Conservation (phyloP, 2,797 vertebrate species). For the Aplochiton taeniatus region DNA sequence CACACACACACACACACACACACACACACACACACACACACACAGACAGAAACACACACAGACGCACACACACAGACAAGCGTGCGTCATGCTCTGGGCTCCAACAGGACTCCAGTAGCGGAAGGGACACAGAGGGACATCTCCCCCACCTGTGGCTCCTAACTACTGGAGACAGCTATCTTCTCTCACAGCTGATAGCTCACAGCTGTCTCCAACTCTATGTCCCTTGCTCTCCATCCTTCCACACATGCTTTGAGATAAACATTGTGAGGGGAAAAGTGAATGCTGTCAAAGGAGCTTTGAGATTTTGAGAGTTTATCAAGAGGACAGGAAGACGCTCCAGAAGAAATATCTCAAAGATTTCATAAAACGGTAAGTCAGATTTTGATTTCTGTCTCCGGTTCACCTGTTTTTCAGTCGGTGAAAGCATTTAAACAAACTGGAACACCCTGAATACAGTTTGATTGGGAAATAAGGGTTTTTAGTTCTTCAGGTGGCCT, state of each 20-base stretch:
- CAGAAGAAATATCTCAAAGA: too few relatives aligned
- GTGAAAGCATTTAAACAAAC: too few relatives aligned
- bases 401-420: too few relatives aligned
- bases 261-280: background rate
- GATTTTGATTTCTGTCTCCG: too few relatives aligned
- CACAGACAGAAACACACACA: background rate
- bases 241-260: background rate
- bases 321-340: too few relatives aligned
- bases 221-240: background rate
- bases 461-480: too few relatives aligned
- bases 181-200: conserved; percentile 44
- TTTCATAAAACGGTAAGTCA: too few relatives aligned
- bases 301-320: too few relatives aligned
- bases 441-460: too few relatives aligned
- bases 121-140: conserved; percentile 45
- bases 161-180: conserved; percentile 67
- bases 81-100: conserved; percentile 59
- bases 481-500: too few relatives aligned
- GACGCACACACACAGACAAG: background rate
- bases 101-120: conserved; percentile 60
- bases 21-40: conserved; percentile 1
- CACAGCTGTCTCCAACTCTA: conserved; percentile 28
- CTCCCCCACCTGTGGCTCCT: conserved; percentile 72
- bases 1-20: conserved; percentile 12
- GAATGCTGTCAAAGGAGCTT: too few relatives aligned